phyloP scores from a whole-genome alignment of 2,797 vertebrate genomes.

The Trematocara caparti region DNA sequence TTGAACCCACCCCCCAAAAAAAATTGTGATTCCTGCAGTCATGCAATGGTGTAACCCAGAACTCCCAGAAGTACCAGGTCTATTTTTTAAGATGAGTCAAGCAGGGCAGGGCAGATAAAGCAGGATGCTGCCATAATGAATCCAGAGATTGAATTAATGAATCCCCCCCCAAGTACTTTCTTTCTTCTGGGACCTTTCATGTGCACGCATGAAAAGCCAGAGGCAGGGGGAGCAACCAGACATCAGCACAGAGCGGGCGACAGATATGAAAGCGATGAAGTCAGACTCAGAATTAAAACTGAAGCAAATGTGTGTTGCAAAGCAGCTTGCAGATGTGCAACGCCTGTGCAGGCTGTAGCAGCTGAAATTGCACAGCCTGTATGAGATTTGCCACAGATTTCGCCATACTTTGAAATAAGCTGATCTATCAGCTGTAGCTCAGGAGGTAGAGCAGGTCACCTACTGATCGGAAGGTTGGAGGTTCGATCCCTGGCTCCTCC shows the following conservation, averaged over 20 bases:
- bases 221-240: background rate
- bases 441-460: too few species aligned
- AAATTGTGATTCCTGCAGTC: accelerated
- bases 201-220: background rate
- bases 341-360: background rate
- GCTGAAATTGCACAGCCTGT: background rate
- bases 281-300: background rate
- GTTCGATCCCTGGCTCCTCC: too few species aligned
- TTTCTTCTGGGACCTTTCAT: background rate
- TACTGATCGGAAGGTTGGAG: too few species aligned
- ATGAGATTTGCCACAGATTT: background rate
- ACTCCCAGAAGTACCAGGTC: background rate
- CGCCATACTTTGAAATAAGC: background rate
- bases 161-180: background rate
- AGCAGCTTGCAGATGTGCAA: background rate
- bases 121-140: background rate
- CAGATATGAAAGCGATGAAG: background rate
- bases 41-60: background rate
- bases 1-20: background rate
- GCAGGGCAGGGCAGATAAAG: background rate
- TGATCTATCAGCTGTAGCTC: background rate
- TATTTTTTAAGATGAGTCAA: background rate
- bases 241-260: background rate
- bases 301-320: background rate
- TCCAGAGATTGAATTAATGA: background rate